Evolutionary conservation across 2,888 invertebrate genomes (phyloP).

Genomic region (Drosophila mimetica): DNA sequence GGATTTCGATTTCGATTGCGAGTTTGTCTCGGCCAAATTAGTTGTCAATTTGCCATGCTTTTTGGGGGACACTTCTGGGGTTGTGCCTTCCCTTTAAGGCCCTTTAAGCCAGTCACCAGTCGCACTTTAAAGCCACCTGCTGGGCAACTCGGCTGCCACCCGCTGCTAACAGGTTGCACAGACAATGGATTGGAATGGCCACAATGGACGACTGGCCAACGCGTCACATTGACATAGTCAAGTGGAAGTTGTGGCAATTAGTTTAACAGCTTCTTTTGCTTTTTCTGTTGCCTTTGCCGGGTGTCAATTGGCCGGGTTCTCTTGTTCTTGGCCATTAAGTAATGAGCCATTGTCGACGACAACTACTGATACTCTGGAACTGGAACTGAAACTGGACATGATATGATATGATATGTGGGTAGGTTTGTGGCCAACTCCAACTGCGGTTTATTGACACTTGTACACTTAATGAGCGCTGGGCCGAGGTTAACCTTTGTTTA

Average conservation of each 20-base stretch:
- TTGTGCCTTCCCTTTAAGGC: background rate
- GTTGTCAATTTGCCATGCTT: conserved; percentile 9
- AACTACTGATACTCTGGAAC: conserved; percentile 18
- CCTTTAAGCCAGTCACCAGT: conserved; percentile 54
- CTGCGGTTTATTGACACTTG: conserved; percentile 73
- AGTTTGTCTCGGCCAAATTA: conserved; percentile 60
- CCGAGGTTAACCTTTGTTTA: conserved; percentile 60
- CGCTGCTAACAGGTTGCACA: conserved; percentile 54
- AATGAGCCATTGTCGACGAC: conserved; percentile 75
- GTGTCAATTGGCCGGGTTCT: conserved; percentile 63
- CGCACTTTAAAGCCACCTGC: conserved; percentile 73
- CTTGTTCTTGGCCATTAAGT: conserved; percentile 75
- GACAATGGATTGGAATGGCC: conserved; percentile 32
- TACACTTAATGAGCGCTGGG: conserved; percentile 69
- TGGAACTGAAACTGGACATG: conserved; percentile 12
- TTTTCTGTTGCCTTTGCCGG: conserved; percentile 43
- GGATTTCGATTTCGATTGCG: conserved; percentile 6
- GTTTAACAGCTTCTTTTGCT: conserved; percentile 75
- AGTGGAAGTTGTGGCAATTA: conserved; percentile 75
- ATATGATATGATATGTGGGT: conserved; percentile 4
- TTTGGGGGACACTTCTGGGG: background rate
- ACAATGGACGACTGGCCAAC: conserved; percentile 8
- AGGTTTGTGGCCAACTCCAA: conserved; percentile 45
- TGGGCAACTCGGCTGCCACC: conserved; percentile 46
- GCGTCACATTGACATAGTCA: conserved; percentile 76